Percentiles rank a stretch among this genome's conserved stretches.
Evolutionary conservation across 2,113 vertebrate genomes (phyloP).

Genomic region (Bubo blakistoni): DNA sequence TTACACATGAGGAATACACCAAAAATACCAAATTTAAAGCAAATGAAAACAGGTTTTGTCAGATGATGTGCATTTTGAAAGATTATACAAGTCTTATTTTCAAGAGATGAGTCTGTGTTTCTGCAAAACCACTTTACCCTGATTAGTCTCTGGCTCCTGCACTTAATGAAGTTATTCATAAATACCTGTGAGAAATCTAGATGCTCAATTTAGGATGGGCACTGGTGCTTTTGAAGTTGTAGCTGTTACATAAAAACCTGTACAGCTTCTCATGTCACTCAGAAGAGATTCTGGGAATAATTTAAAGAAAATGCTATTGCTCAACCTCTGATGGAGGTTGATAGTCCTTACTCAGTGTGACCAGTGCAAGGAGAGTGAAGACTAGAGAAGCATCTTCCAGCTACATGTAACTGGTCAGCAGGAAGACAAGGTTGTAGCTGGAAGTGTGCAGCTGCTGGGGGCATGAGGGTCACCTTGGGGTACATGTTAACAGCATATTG

Average conservation of each 20-base stretch:
- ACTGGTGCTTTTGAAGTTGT: neutral
- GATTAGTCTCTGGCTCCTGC: neutral
- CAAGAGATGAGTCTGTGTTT: neutral
- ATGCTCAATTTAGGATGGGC: neutral
- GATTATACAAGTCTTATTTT: neutral
- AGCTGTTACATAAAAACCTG: neutral
- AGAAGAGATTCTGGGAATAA: neutral
- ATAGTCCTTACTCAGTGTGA: neutral
- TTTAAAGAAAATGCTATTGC: neutral
- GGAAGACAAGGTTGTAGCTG: neutral
- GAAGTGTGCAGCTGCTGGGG: neutral
- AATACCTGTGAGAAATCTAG: neutral
- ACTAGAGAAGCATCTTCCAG: neutral
- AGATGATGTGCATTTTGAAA: neutral
- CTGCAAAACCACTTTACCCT: neutral
- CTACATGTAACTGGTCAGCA: neutral
- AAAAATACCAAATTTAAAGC: neutral
- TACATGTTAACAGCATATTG: fast-evolving
- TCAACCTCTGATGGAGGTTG: neutral
- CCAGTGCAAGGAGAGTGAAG: neutral
- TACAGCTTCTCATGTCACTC: neutral
- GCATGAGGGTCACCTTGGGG: neutral
- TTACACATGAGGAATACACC: neutral
- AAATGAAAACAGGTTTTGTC: neutral
- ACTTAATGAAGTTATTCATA: neutral